Evolutionary conservation across 2,797 vertebrate species (phyloP).

Genomic region (Simalia tracyae): DNA sequence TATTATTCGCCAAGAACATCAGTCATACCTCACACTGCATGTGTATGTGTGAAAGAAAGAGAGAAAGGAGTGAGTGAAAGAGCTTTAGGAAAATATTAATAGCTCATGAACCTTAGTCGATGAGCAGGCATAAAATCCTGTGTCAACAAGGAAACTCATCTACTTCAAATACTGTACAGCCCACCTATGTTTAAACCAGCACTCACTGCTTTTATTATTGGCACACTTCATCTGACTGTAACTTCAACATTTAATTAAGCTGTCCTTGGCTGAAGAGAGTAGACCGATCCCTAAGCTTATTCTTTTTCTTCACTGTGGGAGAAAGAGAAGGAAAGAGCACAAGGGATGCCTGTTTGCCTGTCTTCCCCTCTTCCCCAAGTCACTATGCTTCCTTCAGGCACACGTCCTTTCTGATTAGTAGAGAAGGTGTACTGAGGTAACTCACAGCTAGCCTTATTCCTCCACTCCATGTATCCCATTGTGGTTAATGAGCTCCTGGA

Average conservation of each 20-base stretch:
- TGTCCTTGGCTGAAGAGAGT: not conserved
- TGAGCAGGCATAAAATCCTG: rapidly evolving
- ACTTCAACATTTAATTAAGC: not conserved
- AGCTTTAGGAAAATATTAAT: not conserved
- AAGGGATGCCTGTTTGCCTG: not conserved
- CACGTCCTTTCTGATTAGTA: not conserved
- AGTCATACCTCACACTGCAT: not conserved
- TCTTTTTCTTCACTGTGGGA: not conserved
- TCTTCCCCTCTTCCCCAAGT: not conserved
- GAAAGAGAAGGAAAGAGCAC: not conserved
- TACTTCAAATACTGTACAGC: not conserved
- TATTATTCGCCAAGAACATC: not conserved
- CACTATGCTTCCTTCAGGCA: not conserved
- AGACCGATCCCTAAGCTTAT: not conserved
- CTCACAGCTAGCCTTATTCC: not conserved
- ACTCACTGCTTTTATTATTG: not conserved
- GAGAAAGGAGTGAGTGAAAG: not conserved
- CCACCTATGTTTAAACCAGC: not conserved
- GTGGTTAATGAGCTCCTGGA: not conserved
- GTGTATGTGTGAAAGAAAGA: not conserved
- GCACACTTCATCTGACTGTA: not conserved
- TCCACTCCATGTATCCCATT: not conserved
- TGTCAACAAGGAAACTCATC: not conserved
- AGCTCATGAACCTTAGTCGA: not conserved
- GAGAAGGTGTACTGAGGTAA: not conserved